Base-by-base conservation (phyloP, 2,888 invertebrate species). In the Tiliacea aurago region DNA sequence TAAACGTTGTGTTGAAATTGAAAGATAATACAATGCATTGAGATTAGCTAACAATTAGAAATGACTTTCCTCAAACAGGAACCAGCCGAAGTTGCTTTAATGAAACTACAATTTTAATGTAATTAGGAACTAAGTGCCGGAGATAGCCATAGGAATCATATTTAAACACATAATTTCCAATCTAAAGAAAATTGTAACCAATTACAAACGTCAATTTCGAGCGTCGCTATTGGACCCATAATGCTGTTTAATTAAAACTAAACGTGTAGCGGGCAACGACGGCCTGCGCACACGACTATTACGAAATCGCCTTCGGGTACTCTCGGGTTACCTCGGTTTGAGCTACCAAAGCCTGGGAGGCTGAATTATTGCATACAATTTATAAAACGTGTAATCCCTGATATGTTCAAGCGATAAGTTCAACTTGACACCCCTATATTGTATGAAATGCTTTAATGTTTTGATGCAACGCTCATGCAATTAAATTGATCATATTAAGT, bases 321-420 rank as follows among this genome's bases (percentile, higher is more conserved):
- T 70, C 78, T 86, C 80, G 80, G 75, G 70, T 85, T 84, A 78
- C 85, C 37, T 80, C 79, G 78, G 71, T 75, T 85, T 66, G 66
- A 65, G 56, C 86, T 78, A 82, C 82, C 77, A 53, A 72, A 77
- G 74, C 70, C 75, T 83, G 70, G 75, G 77, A 85, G 75, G 73
- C 75, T 77, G 75, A 84, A 73, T 78, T 83, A 82, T 84, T 85
- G 80, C 81, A 80, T 79, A 76, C 70, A 61, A 80, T 84, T 84
- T 79, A 76, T 84, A 82, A 86, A 81, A 78, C 80, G 62, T 76
- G 82, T 73, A 84, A 84, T 84, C 76, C 70, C 76, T 61, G 84
- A 84, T 86, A 41, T 81, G 76, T 71, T 76, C 73, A 69, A 62
- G 75, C 59, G 72, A 83, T 86, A 76, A 76, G 62, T 61, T 78